Evolutionary conservation across 1,140 invertebrate species (phyloP), one percentile per base, ranked within the genome.

Genomic region (Cylas formicarius): DNA sequence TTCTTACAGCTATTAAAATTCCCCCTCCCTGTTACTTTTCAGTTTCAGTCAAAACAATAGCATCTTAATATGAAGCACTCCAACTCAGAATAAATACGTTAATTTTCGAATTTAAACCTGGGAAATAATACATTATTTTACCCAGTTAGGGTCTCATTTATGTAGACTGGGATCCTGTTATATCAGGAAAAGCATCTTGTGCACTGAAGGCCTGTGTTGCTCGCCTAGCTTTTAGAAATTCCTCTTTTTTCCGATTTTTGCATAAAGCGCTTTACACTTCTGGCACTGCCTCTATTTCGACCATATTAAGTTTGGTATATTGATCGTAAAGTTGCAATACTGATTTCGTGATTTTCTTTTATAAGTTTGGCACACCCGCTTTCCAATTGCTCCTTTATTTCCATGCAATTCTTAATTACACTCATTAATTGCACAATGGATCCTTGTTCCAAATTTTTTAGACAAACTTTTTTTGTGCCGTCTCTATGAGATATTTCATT

Each of bases 101-200:
- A n/a, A 35, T 5, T 35, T 35, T 35, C 14, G 33, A 35, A 35
- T 35, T 35, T 20, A 35, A 35, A 19, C 33, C 33, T 35, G 18
- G 33, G 17, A 35, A 8, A 16, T 35, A 11, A 16, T 4, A 35
- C 14, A 35, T 35, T 35, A 7, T 14, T 14, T 31, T 31, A n/a
- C 17, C 17, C 17, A 4, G 28, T 31, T 4, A 31, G 4, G 4
- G 17, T 31, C 11, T 31, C 17, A 4, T 14, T 31, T 16, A 10
- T 31, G 13, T 31, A 31, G 17, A 10, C 17, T 31, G 13, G 28
- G 4, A 14, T 31, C 28, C 13, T 11, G 4, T 31, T 31, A 14
- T 31, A 31, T 10, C 17, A 31, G 17, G 24, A 31, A 31, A 14
- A 31, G 13, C 28, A 16, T 7, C 4, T 16, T 31, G 28, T 16